Evolutionary conservation across 1,140 invertebrate species (phyloP), one percentile per base, ranked within the genome.

Genomic region (Pseudomyrmex gracilis): DNA sequence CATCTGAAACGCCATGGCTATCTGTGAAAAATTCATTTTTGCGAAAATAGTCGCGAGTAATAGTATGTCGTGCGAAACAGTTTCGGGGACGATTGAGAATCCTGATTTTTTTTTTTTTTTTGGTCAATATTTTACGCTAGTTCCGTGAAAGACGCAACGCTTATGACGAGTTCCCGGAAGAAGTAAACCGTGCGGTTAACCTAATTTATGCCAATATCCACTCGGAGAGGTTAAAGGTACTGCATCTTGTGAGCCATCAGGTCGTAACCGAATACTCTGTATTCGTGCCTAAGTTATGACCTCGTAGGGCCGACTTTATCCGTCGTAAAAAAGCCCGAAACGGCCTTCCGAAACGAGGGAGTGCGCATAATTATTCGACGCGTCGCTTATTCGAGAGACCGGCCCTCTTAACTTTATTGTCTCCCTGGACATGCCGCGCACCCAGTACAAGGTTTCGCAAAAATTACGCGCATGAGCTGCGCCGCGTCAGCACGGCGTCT

Each of bases 181-280:
- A 55, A 89, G 82, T 80, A 87, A 85, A 86, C 76, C 76, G 58
- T 45, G 77, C 85, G 55, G 88, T 89, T 89, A 89, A 86, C 73
- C 87, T 89, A 89, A 89, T 89, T 89, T 89, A 89, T 89, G 82
- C 88, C 85, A 80, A 89, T 89, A 89, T 83, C 82, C 83, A 22
- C 45, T 57, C 74, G 82, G 58, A 67, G 61, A 89, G 84, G 87
- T 86, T 89, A 89, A 85, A 89, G 82, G 68, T 88, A 82, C 73
- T 83, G 84, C 85, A 73, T 85, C 85, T 89, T 63, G 82, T 84
- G 85, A 88, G 76, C 60, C 87, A 89, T 86, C 85, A 49, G 82
- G 61, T 89, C 82, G 87, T 88, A 89, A 89, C 87, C 15, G 82
- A 34, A 89, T 89, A 89, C 87, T 89, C 73, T 80, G 87, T 85